A percentile compares a stretch with the other conserved stretches of the same genome.
phyloP scores from a whole-genome alignment of 64 coral and sea anemone species.

The Trachythela sp. region DNA sequence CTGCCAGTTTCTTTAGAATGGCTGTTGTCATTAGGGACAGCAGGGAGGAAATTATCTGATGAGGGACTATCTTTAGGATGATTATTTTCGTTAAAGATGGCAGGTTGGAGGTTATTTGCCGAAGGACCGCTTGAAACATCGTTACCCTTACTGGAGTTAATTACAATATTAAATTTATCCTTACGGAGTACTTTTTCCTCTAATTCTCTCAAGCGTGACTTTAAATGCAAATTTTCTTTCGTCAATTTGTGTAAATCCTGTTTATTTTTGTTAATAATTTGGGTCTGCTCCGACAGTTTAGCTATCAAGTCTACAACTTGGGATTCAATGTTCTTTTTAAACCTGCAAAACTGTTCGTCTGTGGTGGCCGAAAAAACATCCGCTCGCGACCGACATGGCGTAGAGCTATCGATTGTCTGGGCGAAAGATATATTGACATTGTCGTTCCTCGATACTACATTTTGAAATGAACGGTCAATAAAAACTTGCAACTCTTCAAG shows the following conservation, averaged over 20 bases:
- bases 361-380: neutral
- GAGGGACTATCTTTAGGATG: too few species aligned
- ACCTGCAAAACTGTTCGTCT: neutral
- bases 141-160: too few species aligned
- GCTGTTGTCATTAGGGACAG: too few species aligned
- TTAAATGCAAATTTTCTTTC: neutral
- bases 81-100: too few species aligned
- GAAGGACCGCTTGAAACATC: too few species aligned
- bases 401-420: neutral
- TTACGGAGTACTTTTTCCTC: too few species aligned
- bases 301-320: neutral
- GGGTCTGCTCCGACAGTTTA: neutral
- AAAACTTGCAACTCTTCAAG: neutral
- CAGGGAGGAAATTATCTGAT: too few species aligned
- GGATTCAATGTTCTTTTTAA: neutral
- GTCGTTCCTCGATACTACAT: neutral
- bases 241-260: neutral
- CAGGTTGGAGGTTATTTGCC: too few species aligned
- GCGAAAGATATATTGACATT: too few species aligned
- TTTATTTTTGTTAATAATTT: neutral
- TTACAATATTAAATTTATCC: too few species aligned
- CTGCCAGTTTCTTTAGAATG: too few species aligned
- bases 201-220: neutral
- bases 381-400: neutral
- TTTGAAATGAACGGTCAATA: neutral